These are phyloP conservation scores for Paramacrobiotus metropolitanus DNA, from an alignment of 1,140 invertebrate genomes.

Conservation along the genomic window DNA sequence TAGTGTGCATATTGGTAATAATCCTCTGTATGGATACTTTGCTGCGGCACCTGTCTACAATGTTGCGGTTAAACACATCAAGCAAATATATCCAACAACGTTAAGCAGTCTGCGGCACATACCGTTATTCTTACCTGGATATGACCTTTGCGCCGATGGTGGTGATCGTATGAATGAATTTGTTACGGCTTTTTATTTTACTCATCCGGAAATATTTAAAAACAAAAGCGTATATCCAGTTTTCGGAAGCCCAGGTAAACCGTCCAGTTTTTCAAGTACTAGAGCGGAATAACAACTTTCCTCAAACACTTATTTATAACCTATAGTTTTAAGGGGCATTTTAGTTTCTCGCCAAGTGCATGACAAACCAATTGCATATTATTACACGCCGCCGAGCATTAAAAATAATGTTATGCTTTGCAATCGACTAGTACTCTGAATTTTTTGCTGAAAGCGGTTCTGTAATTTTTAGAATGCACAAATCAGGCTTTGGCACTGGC, in stretches of 20 bases:
- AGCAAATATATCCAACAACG: neutral
- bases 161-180: neutral
- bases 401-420: too few species aligned
- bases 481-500: neutral
- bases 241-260: conserved; percentile 1
- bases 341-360: too few species aligned
- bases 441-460: too few species aligned
- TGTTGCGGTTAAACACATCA: neutral
- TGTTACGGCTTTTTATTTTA: neutral
- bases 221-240: neutral
- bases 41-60: neutral
- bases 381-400: too few species aligned
- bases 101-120: neutral
- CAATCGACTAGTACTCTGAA: too few species aligned
- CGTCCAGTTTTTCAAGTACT: neutral
- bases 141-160: neutral
- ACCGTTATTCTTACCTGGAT: neutral
- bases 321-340: too few species aligned
- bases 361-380: too few species aligned
- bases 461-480: neutral
- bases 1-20: neutral
- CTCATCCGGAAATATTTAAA: neutral
- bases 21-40: neutral
- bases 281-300: too few species aligned
- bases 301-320: too few species aligned